Evolutionary conservation across 2,797 vertebrate genomes (phyloP).

Genomic region (Notolabrus celidotus): DNA sequence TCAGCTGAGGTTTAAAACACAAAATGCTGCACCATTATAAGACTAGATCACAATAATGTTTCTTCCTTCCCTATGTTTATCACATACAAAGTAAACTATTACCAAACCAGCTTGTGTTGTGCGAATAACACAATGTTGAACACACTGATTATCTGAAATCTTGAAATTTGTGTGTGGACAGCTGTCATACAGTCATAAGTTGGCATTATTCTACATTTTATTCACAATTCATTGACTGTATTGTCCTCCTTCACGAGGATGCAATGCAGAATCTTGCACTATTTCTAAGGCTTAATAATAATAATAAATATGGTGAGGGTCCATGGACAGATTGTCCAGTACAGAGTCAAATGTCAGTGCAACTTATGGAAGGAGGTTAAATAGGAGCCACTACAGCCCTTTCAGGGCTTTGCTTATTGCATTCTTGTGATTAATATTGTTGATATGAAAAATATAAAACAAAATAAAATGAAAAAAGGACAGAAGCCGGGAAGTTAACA

Average conservation of each 20-base stretch:
- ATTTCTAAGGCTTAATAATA: constrained; percentile 78
- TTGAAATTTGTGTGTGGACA: constrained; percentile 64
- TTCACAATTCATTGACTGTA: constrained; percentile 67
- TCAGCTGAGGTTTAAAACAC: constrained; percentile 68
- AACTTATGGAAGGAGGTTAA: constrained; percentile 79
- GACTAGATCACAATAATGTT: constrained; percentile 67
- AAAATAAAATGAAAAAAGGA: constrained; percentile 40
- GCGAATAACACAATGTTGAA: constrained; percentile 57
- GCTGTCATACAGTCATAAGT: constrained; percentile 63
- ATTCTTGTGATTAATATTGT: constrained; percentile 79
- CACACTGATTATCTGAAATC: constrained; percentile 73
- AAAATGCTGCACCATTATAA: constrained; percentile 71
- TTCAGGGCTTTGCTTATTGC: constrained; percentile 86
- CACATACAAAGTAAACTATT: constrained; percentile 60
- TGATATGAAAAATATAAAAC: constrained; percentile 77
- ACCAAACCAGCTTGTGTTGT: constrained; percentile 50
- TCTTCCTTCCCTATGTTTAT: constrained; percentile 63
- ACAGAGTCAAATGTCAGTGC: constrained; percentile 83
- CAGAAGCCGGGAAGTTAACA: constrained; percentile 73
- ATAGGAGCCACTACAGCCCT: constrained; percentile 82
- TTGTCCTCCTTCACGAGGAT: constrained; percentile 72
- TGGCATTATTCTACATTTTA: constrained; percentile 72
- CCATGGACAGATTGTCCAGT: constrained; percentile 82
- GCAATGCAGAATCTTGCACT: constrained; percentile 69
- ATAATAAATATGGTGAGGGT: constrained; percentile 83